A percentile compares a stretch with the other conserved stretches of the same genome.
phyloP scores from a whole-genome alignment of 2,113 vertebrate genomes.

The Hippocampus mohnikei region DNA sequence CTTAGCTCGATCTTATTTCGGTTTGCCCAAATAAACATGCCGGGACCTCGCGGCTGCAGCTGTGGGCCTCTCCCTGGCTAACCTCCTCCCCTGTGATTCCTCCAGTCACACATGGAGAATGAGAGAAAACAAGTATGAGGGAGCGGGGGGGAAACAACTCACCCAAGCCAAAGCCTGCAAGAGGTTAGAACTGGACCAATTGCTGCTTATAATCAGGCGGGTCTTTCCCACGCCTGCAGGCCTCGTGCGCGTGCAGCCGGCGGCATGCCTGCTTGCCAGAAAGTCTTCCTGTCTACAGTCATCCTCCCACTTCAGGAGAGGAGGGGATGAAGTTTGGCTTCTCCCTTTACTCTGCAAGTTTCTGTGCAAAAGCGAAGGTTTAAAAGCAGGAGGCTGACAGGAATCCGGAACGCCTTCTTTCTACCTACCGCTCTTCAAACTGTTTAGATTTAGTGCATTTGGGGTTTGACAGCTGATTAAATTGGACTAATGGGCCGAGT shows the following conservation, averaged over 20 bases:
- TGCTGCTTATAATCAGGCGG: constrained; percentile 67
- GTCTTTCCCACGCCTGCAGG: constrained; percentile 73
- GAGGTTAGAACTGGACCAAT: constrained; percentile 61
- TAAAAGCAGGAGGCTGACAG: constrained; percentile 30
- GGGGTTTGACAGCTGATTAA: constrained; percentile 62
- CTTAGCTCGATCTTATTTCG: constrained; percentile 72
- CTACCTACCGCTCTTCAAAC: constrained; percentile 42
- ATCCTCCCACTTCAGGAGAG: constrained; percentile 44
- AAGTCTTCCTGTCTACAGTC: constrained; percentile 61
- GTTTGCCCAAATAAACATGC: constrained; percentile 75
- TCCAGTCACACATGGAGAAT: constrained; percentile 47
- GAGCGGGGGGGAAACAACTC: constrained; percentile 42
- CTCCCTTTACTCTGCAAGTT: constrained; percentile 54
- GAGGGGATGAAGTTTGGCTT: constrained; percentile 35
- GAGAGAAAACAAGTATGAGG: constrained; percentile 47
- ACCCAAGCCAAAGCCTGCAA: constrained; percentile 52
- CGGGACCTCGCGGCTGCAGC: constrained; percentile 58
- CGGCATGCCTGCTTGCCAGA: constrained; percentile 59
- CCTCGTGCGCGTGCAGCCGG: constrained; percentile 59
- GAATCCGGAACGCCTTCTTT: constrained; percentile 47
- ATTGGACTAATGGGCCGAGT: constrained; percentile 65
- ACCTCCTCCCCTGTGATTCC: constrained; percentile 58
- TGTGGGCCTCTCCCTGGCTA: constrained; percentile 65
- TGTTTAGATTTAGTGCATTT: constrained; percentile 46
- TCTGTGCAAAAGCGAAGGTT: constrained; percentile 42